Base-by-base conservation (phyloP, 2,888 invertebrate genomes). In the Neoscelio sp. region DNA sequence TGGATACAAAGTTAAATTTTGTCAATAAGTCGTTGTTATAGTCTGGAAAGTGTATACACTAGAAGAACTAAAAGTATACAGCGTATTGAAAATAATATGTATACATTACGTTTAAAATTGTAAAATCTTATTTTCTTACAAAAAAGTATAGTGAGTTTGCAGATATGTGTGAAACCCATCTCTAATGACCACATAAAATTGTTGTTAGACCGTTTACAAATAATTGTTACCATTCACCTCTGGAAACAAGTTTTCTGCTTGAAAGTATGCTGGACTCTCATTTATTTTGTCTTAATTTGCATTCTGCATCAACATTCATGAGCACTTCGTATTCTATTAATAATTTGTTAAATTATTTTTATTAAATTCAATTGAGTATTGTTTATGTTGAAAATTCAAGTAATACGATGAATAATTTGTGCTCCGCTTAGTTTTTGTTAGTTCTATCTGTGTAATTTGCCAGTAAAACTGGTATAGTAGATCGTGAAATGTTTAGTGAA, bases 401-500 rank as follows among this genome's bases (percentile, higher is more conserved):
- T 46, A 60, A 35, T 13, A 33, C 35, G 13, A 46, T 33, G 46
- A 60, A 46, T 18, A 44, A 60, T 46, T 46, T 44, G 44, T 60
- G 23, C 20, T 28, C 18, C 26, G 30, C 20, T 60, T 44, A 30
- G 26, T 17, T 60, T 58, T 58, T 58, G 56, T 44, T 42, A n/a
- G 13, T 28, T 10, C 26, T 42, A 20, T 58, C 44, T 20, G 42
- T 44, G 44, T 58, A 58, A 60, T 60, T 60, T 46, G 60, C 12
- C 35, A 20, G 18, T 60, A 60, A 60, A 60, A 60, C 60, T 20
- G 60, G 33, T 44, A 60, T 42, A 60, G 42, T 60, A 44, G 44
- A 60, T 46, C 60, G 15, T 60, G 46, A 60, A 60, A 60, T 46
- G 33, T 60, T 60, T 44, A 60, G 35, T 60, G 60, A 46, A 7